Percentiles rank a stretch among this genome's conserved stretches.
These are phyloP conservation scores for Setophaga coronata DNA, from an alignment of 2,113 vertebrate species.

Conservation along the genomic window DNA sequence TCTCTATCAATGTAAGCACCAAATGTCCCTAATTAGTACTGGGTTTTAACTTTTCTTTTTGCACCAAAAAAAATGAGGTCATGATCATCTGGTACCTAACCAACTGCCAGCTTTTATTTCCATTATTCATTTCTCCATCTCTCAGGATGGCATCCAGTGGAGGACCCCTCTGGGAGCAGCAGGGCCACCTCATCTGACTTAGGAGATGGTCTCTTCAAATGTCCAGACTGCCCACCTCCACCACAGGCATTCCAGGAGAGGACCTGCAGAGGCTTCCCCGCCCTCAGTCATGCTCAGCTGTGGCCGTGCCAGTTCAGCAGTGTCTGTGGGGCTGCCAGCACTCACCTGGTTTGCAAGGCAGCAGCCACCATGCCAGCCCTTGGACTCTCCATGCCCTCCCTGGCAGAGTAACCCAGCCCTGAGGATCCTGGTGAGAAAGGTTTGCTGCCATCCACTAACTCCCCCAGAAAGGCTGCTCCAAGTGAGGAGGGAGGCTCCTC, in stretches of 20 bases:
- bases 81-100: not conserved
- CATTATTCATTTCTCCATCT: not conserved
- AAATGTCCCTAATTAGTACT: not conserved
- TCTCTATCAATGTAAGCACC: not conserved
- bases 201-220: not conserved
- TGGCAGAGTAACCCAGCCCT: not conserved
- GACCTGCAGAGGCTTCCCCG: rapidly evolving
- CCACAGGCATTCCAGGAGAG: not conserved
- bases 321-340: not conserved
- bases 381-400: rapidly evolving
- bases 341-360: not conserved
- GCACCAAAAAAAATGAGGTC: not conserved
- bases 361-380: not conserved
- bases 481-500: not conserved
- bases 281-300: rapidly evolving
- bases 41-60: not conserved
- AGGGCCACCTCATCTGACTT: not conserved
- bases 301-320: rapidly evolving
- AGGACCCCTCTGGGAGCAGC: not conserved
- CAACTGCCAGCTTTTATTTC: not conserved
- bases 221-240: rapidly evolving
- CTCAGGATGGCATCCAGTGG: not conserved
- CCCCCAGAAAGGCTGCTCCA: not conserved
- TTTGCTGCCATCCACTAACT: not conserved
- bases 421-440: not conserved